A percentile compares a stretch with the other conserved stretches of the same genome.
Evolutionary conservation across 2,888 invertebrate genomes (phyloP).

Genomic region (Strigamia crassipes): DNA sequence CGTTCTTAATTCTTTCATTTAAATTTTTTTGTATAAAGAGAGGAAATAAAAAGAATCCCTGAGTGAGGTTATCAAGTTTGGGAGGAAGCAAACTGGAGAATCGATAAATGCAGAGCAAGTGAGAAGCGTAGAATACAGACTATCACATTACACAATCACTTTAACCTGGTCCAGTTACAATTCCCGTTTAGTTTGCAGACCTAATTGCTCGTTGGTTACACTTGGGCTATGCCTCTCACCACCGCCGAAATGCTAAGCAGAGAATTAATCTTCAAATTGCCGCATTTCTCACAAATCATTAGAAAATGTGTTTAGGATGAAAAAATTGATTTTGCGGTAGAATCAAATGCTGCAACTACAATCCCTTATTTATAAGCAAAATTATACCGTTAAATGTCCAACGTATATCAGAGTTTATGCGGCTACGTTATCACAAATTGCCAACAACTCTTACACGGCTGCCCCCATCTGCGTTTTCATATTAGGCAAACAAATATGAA

Average conservation of each 20-base stretch:
- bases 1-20: too few species aligned
- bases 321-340: too few species aligned
- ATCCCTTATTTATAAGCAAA: background rate
- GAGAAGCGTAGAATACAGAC: slow-evolving; percentile 31
- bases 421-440: slow-evolving; percentile 18
- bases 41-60: slow-evolving; percentile 19
- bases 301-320: background rate
- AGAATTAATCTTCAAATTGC: slow-evolving; percentile 27
- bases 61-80: slow-evolving; percentile 31
- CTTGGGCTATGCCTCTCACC: background rate
- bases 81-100: slow-evolving; percentile 17
- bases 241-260: background rate
- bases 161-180: slow-evolving; percentile 21
- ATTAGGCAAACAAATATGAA: slow-evolving; percentile 31
- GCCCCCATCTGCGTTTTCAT: slow-evolving; percentile 22
- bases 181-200: slow-evolving; percentile 14
- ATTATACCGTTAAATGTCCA: background rate
- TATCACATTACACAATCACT: slow-evolving; percentile 34
- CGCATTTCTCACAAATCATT: background rate
- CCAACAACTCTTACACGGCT: slow-evolving; percentile 17
- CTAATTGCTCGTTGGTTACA: slow-evolving; percentile 34
- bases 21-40: background rate
- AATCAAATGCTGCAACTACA: background rate
- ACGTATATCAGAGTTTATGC: background rate
- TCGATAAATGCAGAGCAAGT: slow-evolving; percentile 34